Evolutionary conservation across 2,797 vertebrate genomes (phyloP), one percentile per base, ranked within the genome.

Genomic region (Liparis tanakae): DNA sequence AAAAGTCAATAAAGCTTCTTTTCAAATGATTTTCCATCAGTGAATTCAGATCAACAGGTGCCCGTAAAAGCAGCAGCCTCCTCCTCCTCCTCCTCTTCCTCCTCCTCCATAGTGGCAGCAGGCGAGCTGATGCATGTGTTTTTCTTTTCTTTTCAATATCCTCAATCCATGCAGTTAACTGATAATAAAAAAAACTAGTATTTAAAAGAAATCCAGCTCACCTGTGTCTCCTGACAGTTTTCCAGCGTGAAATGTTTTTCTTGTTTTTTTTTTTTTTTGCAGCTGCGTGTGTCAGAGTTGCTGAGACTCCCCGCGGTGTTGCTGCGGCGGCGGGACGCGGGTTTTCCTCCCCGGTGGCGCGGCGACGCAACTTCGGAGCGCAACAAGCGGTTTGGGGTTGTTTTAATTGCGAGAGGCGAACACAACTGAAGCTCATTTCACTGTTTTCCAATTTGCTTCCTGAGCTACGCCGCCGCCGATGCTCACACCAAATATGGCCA

Each of bases 401-500:
- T 82, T 91, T 93, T 92, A 90, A 87, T 80, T 79, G 78, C 71
- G 69, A 76, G 5, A 79, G 71, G 80, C 82, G 25, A 81, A 83
- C 68, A 79, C 86, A 30, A 85, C 85, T 90, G 91, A 87, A 88
- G 87, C 84, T 92, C 90, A 87, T 88, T 86, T 91, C 88, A 83
- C 82, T 72, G 79, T 83, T 81, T 30, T 84, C 56, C 72, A 89
- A 87, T 86, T 72, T 72, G 88, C 82, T 88, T 85, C 79, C 82
- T 80, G 79, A 80, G 88, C 87, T 81, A 85, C 83, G 73, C 77
- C 88, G 34, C 79, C 83, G 43, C 84, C 77, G 80, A 87, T 79
- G 70, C 76, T 65, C 79, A 12, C 30, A 94, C 94, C 92, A 89
- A 90, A 95, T 94, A 94, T 95, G 94, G 95, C 62, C 89, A 95